phyloP scores from a whole-genome alignment of 2,888 invertebrate genomes.

The Tillus elongatus region DNA sequence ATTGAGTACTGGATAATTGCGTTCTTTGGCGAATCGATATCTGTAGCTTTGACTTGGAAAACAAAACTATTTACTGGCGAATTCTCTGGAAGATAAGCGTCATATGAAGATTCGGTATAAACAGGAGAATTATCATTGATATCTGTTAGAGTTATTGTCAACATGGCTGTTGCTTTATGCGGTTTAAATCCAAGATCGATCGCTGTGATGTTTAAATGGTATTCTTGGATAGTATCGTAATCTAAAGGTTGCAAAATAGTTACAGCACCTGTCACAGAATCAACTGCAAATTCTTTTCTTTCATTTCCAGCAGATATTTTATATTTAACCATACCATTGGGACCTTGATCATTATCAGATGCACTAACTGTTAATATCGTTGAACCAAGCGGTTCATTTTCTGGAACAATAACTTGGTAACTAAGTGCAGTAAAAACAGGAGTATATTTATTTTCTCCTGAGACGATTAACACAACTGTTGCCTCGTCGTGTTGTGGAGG shows the following conservation, averaged over 20 bases:
- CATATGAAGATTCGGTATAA: constrained; percentile 69
- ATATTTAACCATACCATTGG: constrained; percentile 83
- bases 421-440: constrained; percentile 77
- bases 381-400: constrained; percentile 81
- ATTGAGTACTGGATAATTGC: constrained; percentile 78
- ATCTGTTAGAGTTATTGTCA: constrained; percentile 81
- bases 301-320: constrained; percentile 76
- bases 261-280: constrained; percentile 68
- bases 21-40: constrained; percentile 82
- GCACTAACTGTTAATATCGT: constrained; percentile 78
- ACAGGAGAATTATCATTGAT: constrained; percentile 88
- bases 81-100: constrained; percentile 77
- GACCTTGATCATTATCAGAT: constrained; percentile 75
- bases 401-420: constrained; percentile 84
- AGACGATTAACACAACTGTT: constrained; percentile 64
- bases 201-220: constrained; percentile 79
- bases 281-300: constrained; percentile 69
- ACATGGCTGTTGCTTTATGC: constrained; percentile 64
- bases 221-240: constrained; percentile 77
- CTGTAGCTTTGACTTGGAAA: constrained; percentile 65
- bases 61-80: constrained; percentile 65
- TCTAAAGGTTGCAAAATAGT: constrained; percentile 73
- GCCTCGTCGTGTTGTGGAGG: constrained; percentile 76
- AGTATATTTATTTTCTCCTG: constrained; percentile 71
- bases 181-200: constrained; percentile 77